Conservation (phyloP, 2,888 invertebrate species). For the Aphrophora alni region DNA sequence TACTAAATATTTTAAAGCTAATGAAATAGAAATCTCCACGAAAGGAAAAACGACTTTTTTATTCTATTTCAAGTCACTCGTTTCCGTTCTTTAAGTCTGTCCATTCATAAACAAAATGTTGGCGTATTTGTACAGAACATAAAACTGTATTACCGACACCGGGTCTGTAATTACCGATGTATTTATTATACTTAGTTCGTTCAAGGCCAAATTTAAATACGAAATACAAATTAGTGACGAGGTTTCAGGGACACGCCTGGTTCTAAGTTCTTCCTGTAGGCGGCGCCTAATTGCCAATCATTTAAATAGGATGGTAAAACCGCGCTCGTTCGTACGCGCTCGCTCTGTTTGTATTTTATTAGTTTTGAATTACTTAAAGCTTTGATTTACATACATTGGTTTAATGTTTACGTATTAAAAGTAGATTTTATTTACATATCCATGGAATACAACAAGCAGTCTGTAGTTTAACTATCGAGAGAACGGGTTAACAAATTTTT, state of each 20-base stretch:
- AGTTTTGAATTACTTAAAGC: too few relatives aligned
- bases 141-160: background rate
- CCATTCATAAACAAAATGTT: background rate
- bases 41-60: background rate
- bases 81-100: background rate
- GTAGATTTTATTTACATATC: too few relatives aligned
- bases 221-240: background rate
- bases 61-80: background rate
- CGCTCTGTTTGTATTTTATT: too few relatives aligned
- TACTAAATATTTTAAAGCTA: background rate
- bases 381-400: too few relatives aligned
- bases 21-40: background rate
- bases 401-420: too few relatives aligned
- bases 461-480: too few relatives aligned
- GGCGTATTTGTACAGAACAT: background rate
- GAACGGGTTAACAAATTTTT: too few relatives aligned
- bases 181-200: background rate
- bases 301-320: conserved; percentile 5
- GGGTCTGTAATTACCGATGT: background rate
- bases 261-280: background rate
- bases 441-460: too few relatives aligned
- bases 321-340: background rate
- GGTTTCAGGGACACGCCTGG: background rate
- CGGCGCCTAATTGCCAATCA: conserved; percentile 5
- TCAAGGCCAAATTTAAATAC: background rate